Evolutionary conservation across 2,113 vertebrate species (phyloP).

Genomic region (Alethe diademata): DNA sequence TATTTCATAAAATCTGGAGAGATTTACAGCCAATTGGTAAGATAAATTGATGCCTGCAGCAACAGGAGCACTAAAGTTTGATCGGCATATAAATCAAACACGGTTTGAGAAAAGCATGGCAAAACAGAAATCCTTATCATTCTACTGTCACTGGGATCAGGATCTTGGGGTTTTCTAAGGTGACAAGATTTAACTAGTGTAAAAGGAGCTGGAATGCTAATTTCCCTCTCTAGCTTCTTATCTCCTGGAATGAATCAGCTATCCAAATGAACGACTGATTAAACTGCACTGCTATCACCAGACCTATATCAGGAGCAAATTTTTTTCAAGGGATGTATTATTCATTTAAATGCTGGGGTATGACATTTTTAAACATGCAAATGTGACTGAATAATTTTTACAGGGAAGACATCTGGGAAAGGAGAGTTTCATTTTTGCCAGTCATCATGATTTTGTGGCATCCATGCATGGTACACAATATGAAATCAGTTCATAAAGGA

Average conservation of each 20-base stretch:
- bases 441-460: not conserved
- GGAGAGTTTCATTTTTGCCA: not conserved
- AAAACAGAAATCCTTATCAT: not conserved
- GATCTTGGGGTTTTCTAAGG: not conserved
- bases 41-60: not conserved
- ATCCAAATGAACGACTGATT: not conserved
- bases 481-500: not conserved
- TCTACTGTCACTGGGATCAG: not conserved
- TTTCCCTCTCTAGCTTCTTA: not conserved
- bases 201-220: not conserved
- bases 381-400: not conserved
- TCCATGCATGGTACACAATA: not conserved
- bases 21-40: not conserved
- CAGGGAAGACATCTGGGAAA: not conserved
- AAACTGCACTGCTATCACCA: not conserved
- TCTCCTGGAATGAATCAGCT: constrained; percentile 10
- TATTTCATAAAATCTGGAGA: not conserved
- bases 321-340: not conserved
- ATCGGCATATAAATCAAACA: not conserved
- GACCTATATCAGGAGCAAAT: constrained; percentile 9
- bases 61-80: not conserved
- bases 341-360: not conserved
- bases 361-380: not conserved
- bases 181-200: not conserved
- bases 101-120: not conserved